phyloP scores from a whole-genome alignment of 2,888 invertebrate genomes.

The Leucophenga montana region DNA sequence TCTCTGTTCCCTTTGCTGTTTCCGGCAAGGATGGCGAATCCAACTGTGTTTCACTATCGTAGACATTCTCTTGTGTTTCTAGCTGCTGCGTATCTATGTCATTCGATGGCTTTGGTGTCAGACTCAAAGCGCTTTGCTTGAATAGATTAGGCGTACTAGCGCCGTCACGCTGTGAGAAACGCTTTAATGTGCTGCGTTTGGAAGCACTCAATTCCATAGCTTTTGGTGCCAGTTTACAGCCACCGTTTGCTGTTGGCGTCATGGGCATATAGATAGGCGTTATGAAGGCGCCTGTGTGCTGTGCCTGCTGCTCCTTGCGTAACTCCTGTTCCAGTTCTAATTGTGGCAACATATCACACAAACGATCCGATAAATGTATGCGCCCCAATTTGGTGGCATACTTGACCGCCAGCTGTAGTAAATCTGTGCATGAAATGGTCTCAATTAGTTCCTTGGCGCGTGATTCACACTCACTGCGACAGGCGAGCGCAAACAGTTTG shows the following conservation, averaged over 20 bases:
- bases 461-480: slow-evolving; percentile 87
- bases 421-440: slow-evolving; percentile 83
- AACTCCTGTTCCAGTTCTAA: slow-evolving; percentile 67
- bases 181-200: slow-evolving; percentile 75
- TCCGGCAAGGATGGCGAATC: slow-evolving; percentile 24
- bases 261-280: slow-evolving; percentile 55
- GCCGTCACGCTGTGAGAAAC: slow-evolving; percentile 69
- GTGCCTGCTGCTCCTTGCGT: slow-evolving; percentile 59
- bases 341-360: slow-evolving; percentile 77
- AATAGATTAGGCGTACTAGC: slow-evolving; percentile 51
- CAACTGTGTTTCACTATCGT: slow-evolving; percentile 43
- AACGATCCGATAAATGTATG: slow-evolving; percentile 84
- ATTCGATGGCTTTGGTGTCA: slow-evolving; percentile 27
- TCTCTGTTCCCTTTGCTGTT: not conserved
- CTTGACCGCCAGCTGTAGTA: slow-evolving; percentile 88
- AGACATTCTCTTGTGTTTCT: slow-evolving; percentile 60
- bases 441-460: slow-evolving; percentile 91
- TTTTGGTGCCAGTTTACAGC: slow-evolving; percentile 61
- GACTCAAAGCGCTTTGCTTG: slow-evolving; percentile 56
- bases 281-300: slow-evolving; percentile 47
- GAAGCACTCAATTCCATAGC: slow-evolving; percentile 66
- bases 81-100: slow-evolving; percentile 34
- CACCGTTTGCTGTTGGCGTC: slow-evolving; percentile 32
- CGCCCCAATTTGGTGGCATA: slow-evolving; percentile 87
- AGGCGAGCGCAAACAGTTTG: slow-evolving; percentile 92